Base-by-base conservation (phyloP, 2,888 invertebrate species). In the Agrochola lychnidis region DNA sequence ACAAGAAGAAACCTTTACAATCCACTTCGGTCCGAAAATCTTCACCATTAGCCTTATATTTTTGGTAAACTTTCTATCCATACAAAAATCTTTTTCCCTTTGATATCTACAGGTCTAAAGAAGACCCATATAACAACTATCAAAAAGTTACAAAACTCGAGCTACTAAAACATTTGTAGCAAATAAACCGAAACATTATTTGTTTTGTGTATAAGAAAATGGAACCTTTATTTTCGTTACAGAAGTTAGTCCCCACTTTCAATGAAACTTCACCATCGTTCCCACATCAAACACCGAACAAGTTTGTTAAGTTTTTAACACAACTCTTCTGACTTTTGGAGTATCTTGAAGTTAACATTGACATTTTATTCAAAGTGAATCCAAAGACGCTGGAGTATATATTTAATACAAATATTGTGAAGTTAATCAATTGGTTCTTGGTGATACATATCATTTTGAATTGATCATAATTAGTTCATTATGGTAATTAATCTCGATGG, bases 301-400 rank as follows among this genome's bases (percentile, higher is more conserved):
- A 90, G 81, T 88, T 84, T 80, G 80, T 78, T 79, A 87, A 91
- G 88, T 87, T 91, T 90, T 90, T 87, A 89, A 83, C 87, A 88
- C 81, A 87, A 87, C 79, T 89, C 79, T 76, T 83, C 74, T 83
- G 81, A 87, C 83, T 89, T 85, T 84, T 70, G 73, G 74, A 81
- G 80, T 85, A 86, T 86, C 85, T 89, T 82, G 78, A 82, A 86
- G 83, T 87, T 85, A 84, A 84, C 79, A 83, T 85, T 81, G 76
- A 83, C 84, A 83, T 89, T 36, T 87, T 78, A 86, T 86, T 87
- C 79, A 83, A 88, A 87, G 82, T 83, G 78, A 81, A 83, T 81
- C 61, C 66, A n/a, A 73, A 62, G 62, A 70, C 68, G 56, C 22
- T 68, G 56, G 66, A 70, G 83, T 84, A 73, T 74, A 79, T 84